Evolutionary conservation across 1,140 invertebrate species (phyloP), one percentile per base, ranked within the genome.

Genomic region (Drosophila repleta): DNA sequence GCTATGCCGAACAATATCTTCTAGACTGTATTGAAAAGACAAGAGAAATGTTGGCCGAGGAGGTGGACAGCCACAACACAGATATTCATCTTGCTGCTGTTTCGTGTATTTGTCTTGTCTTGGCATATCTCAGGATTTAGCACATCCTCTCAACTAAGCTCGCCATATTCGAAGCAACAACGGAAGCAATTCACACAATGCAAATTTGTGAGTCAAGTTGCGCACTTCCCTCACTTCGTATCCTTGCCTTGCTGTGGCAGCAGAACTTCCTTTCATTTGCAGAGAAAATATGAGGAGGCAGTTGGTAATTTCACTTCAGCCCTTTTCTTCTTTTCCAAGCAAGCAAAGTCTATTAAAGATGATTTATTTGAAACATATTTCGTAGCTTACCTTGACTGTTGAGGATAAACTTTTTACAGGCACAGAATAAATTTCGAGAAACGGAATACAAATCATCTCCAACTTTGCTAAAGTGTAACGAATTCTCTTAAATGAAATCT

Each of bases 111-210:
- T 63, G 6, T 10, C 15, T 39, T 46, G 26, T 51, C 49, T 37
- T 61, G 43, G 52, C 51, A 71, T 52, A 67, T 43, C 39, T 67
- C 39, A 67, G 57, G 49, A 17, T 24, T 32, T 1, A 13, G 24
- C 20, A 35, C 57, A 63, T 17, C 51, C 35, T 39, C 17, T 62
- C 46, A 10, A 26, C 10, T 24, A 4, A 18, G 29, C 39, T 62
- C 35, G 8, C 52, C 60, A 73, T 56, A 79, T 56, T 52, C 60
- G 61, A 60, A 51, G 61, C 66, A 79, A 41, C n/a, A 57, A 55
- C 73, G 72, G 73, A 80, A 80, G 73, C 73, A 80, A 80, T 80
- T 79, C 70, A 70, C 77, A 68, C 67, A 76, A 80, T 80, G 73
- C 66, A 79, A 70, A 79, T 79, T 79, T 79, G 76, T 71, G 55